Base-by-base conservation (phyloP, 2,888 invertebrate species). In the Schizotus pectinicornis region DNA sequence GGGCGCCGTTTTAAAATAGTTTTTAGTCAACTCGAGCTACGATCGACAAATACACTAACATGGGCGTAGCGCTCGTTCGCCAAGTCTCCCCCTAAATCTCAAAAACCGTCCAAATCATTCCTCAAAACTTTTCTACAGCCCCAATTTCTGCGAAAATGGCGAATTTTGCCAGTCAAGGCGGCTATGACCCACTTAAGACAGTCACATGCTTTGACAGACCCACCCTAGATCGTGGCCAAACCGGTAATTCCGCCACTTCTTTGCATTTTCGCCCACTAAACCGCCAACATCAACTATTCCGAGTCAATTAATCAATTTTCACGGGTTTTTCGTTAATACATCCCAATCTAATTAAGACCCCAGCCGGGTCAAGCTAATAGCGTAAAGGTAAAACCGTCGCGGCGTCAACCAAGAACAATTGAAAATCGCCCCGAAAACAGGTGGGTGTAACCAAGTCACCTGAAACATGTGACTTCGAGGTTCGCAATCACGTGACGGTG, bases 151-250 rank as follows among this genome's bases (percentile, higher is more conserved):
- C 2, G 12, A 41, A 41, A 13, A 11, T 11, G 8, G n/a, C 12
- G 12, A 39, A 11, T 32, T 45, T 36, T 30, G 12, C 9, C 7
- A 56, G 13, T 42, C 12, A 49, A 38, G 31, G 34, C 39, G 7
- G 11, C 7, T 65, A 68, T 77, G 77, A 77, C 78, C 78, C 74
- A 78, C 72, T 78, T 78, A 67, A 69, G 48, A 66, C 68, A 68
- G 76, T 79, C 79, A 79, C 79, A 79, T 79, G 79, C 75, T 74
- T 72, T 67, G 63, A 54, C 55, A 73, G 78, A 78, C 78, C 78
- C 79, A 76, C 79, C 79, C 78, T 74, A 67, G 22, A 54, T 51
- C 55, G 34, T 39, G 43, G 42, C 32, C 13, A 38, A 22, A 30
- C n/a, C 22, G 22, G 22, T 22, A 22, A 22, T 22, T 22, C 2